A percentile compares a stretch with the other conserved stretches of the same genome.
These are phyloP conservation scores for Muscicapa adusta DNA, from an alignment of 2,113 vertebrate genomes.

Conservation along the genomic window DNA sequence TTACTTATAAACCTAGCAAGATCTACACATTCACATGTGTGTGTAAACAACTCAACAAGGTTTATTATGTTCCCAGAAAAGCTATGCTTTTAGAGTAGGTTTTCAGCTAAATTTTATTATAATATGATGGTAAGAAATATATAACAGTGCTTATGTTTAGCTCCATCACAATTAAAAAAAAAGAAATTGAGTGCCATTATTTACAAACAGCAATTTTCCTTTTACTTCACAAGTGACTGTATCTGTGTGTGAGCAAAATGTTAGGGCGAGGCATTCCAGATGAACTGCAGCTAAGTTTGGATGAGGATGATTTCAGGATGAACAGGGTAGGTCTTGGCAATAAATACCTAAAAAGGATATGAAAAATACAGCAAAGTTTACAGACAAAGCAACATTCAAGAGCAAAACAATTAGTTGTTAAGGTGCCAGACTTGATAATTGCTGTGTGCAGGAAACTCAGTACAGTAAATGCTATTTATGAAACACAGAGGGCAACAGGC, in stretches of 20 bases:
- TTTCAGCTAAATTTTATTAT: constrained; percentile 66
- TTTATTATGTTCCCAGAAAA: constrained; percentile 74
- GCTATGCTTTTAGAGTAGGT: constrained; percentile 64
- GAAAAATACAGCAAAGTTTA: constrained; percentile 58
- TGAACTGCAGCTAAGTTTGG: constrained; percentile 81
- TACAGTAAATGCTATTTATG: neutral
- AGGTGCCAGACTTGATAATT: neutral
- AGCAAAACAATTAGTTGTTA: neutral
- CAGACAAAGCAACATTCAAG: constrained; percentile 12
- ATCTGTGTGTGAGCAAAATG: constrained; percentile 85
- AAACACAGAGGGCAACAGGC: neutral
- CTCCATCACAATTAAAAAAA: constrained; percentile 57
- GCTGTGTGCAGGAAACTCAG: neutral
- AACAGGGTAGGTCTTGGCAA: constrained; percentile 92
- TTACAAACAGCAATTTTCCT: constrained; percentile 52
- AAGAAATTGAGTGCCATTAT: constrained; percentile 57
- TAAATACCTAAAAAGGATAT: constrained; percentile 85
- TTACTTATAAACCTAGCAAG: constrained; percentile 74
- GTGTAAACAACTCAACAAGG: constrained; percentile 75
- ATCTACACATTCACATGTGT: constrained; percentile 73
- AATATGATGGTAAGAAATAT: constrained; percentile 67
- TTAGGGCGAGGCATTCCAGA: constrained; percentile 81
- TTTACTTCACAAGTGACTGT: constrained; percentile 85
- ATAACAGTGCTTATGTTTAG: constrained; percentile 65
- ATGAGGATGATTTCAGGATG: constrained; percentile 87